phyloP scores from a whole-genome alignment of 2,888 invertebrate species.

The Acleris literana region DNA sequence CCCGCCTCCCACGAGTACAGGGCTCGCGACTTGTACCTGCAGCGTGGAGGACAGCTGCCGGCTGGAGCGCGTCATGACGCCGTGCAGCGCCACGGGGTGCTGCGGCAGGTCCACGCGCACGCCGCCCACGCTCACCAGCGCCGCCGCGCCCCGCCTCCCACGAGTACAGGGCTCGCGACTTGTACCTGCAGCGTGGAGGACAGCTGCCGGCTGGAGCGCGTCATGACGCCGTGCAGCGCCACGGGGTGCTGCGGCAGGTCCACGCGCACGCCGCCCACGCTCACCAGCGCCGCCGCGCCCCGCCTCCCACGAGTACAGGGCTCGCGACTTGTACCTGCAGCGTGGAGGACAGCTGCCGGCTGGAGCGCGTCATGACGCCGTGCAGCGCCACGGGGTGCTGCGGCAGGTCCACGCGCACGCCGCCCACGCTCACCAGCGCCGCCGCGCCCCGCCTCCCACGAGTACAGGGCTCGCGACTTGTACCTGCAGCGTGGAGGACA shows the following conservation, averaged over 20 bases:
- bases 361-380: constrained; percentile 98
- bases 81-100: constrained; percentile 98
- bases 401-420: constrained; percentile 96
- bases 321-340: constrained; percentile 85
- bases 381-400: constrained; percentile 99
- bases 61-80: constrained; percentile 98
- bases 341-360: constrained; percentile 95
- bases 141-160: constrained; percentile 84
- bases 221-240: constrained; percentile 99
- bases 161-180: too few relatives aligned
- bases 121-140: constrained; percentile 93
- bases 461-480: too few relatives aligned
- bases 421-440: constrained; percentile 93
- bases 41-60: constrained; percentile 96
- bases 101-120: constrained; percentile 98
- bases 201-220: constrained; percentile 95
- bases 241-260: constrained; percentile 99
- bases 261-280: constrained; percentile 94
- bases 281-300: constrained; percentile 90
- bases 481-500: constrained; percentile 95
- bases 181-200: constrained; percentile 94
- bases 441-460: constrained; percentile 82
- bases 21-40: constrained; percentile 81
- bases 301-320: constrained; percentile 51
- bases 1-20: constrained; percentile 60